Base-by-base conservation (phyloP, 2,113 vertebrate species). In the Prinia subflava region DNA sequence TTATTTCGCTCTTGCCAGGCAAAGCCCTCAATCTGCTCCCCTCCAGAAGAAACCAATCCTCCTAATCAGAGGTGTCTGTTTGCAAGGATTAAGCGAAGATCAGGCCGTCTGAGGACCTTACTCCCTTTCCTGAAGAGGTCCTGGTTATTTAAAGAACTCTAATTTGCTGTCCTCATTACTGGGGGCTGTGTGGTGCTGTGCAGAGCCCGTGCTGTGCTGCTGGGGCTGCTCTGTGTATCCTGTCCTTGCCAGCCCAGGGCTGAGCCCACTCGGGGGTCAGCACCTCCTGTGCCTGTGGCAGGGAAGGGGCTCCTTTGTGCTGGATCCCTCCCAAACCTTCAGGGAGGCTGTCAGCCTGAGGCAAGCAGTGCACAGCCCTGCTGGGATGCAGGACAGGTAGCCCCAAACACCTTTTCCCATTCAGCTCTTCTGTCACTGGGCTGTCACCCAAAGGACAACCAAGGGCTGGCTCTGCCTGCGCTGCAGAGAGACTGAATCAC, bases 31-130 rank as follows among this genome's bases (percentile, higher is more conserved):
- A 6, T 68, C 90, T 11, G 7, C 56, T 27, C 22, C 16, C 30
- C 11, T 59, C 41, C 62, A 56, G 80, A 82, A 90, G 89, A 97
- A 94, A 92, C 74, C 83, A 87, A 52, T 92, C 89, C 69, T 64
- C 60, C 92, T 79, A 87, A 92, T 91, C 92, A 82, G 91, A 94
- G 92, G 93, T 85, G 87, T 65, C 92, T 96, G 89, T 95, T 95
- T 95, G 91, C 78, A 94, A 83, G 87, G 93, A 87, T 96, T 94
- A 94, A 69, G 44, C 0, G 15, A 73, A 70, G 92, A 89, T 95
- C 65, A 87, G 89, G 83, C 81, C 0, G 41, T 89, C 96, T 96
- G 89, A 95, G 83, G 94, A 78, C 50, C 49, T 78, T 70, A 60
- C 73, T 63, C 76, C 47, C 88, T 90, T 90, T 94, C 47, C 64